These are phyloP conservation scores for Leucozona laternaria DNA, from an alignment of 2,888 invertebrate species.

Conservation along the genomic window DNA sequence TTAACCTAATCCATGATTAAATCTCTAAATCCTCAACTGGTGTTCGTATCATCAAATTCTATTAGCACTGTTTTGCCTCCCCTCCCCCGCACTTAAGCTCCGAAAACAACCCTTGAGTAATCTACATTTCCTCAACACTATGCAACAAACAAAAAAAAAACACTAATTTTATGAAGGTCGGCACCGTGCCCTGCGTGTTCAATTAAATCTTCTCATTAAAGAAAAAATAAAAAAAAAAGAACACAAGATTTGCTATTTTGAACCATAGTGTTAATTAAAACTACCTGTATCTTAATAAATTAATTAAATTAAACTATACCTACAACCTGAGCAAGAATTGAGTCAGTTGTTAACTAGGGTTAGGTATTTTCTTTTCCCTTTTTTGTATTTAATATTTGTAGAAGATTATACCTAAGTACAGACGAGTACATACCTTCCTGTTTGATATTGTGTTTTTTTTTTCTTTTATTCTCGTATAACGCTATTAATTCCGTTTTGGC, in stretches of 20 bases:
- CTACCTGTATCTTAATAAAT: conserved; percentile 12
- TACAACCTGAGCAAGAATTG: not conserved
- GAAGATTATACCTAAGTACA: no score
- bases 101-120: not conserved
- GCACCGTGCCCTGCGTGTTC: conserved; percentile 7
- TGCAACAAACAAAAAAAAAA: not conserved
- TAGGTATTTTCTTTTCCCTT: not conserved
- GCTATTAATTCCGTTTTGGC: no score
- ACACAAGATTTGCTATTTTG: conserved; percentile 5
- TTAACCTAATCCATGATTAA: conserved; percentile 15
- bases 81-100: no score
- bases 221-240: not conserved
- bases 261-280: conserved; percentile 18
- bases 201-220: conserved; percentile 14
- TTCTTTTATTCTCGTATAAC: no score
- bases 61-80: not conserved
- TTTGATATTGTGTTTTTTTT: no score
- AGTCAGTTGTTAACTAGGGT: not conserved
- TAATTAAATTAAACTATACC: conserved; percentile 16
- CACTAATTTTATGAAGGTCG: conserved; percentile 1
- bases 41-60: not conserved
- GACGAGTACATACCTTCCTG: no score
- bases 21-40: conserved; percentile 26
- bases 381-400: not conserved
- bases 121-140: not conserved